A percentile compares a stretch with the other conserved stretches of the same genome.
Conservation (phyloP, 1,140 invertebrate genomes). For the Harpegnathos saltator region DNA sequence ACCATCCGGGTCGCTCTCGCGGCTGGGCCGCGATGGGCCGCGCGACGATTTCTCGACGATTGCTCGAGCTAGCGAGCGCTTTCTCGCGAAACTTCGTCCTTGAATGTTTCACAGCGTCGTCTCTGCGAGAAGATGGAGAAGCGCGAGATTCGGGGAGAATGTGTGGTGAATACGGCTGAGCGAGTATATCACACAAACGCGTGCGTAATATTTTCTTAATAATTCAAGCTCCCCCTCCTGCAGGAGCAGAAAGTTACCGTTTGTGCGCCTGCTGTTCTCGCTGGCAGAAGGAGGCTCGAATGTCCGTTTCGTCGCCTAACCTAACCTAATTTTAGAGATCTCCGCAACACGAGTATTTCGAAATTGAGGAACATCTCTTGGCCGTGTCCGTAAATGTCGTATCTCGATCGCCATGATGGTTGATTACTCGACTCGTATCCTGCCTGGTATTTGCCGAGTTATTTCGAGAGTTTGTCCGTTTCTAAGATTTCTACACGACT, state of each 20-base stretch:
- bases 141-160: background rate
- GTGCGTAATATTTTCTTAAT: background rate
- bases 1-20: background rate
- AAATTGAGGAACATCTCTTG: too few species aligned
- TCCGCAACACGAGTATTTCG: too few species aligned
- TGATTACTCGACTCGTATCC: too few species aligned
- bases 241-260: too few species aligned
- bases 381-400: too few species aligned
- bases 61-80: background rate
- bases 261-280: too few species aligned
- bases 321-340: too few species aligned
- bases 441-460: too few species aligned
- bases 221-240: background rate
- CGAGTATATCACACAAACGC: background rate
- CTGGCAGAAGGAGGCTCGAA: too few species aligned
- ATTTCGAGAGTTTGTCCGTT: background rate
- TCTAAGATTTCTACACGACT: background rate
- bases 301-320: too few species aligned
- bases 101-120: background rate
- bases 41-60: conserved; percentile 16
- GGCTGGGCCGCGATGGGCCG: too few species aligned
- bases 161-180: background rate
- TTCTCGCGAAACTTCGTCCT: background rate
- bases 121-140: background rate
- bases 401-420: too few species aligned